These are phyloP conservation scores for Cetonia aurata DNA, from an alignment of 2,888 invertebrate genomes.

Conservation along the genomic window DNA sequence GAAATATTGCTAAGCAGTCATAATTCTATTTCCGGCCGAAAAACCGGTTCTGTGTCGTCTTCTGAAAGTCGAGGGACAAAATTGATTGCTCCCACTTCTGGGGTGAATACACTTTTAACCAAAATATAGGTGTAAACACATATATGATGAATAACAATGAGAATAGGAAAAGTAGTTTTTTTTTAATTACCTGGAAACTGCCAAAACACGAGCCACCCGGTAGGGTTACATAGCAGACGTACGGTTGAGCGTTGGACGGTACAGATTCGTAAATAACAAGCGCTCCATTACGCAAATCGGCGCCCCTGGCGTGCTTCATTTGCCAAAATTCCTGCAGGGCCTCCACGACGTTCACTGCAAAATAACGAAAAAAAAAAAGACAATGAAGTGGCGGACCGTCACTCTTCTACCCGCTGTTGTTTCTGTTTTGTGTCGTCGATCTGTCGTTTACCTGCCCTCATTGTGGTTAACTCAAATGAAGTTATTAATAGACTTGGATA, in stretches of 20 bases:
- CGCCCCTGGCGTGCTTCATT: constrained; percentile 92
- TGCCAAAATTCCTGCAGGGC: constrained; percentile 98
- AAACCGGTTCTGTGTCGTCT: too few relatives aligned
- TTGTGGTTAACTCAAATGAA: constrained; percentile 44
- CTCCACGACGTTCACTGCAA: constrained; percentile 93
- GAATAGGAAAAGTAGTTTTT: too few relatives aligned
- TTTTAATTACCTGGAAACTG: constrained; percentile 84
- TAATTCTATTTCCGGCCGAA: too few relatives aligned
- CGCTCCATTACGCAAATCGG: constrained; percentile 88
- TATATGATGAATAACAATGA: too few relatives aligned
- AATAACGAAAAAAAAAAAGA: constrained; percentile 12
- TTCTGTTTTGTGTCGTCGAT: too few relatives aligned
- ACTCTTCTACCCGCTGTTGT: constrained; percentile 2
- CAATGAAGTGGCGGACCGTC: constrained; percentile 2
- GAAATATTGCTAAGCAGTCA: too few relatives aligned
- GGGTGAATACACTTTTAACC: too few relatives aligned
- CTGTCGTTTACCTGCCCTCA: constrained; percentile 51
- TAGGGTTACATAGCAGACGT: constrained; percentile 94
- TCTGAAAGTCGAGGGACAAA: too few relatives aligned
- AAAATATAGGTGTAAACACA: too few relatives aligned
- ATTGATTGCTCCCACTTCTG: too few relatives aligned
- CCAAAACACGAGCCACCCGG: constrained; percentile 97
- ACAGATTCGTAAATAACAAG: constrained; percentile 96
- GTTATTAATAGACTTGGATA: too few relatives aligned
- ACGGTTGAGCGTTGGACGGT: constrained; percentile 90